Conservation (phyloP, 23 tunicate genomes). For the Botrylloides violaceus region DNA sequence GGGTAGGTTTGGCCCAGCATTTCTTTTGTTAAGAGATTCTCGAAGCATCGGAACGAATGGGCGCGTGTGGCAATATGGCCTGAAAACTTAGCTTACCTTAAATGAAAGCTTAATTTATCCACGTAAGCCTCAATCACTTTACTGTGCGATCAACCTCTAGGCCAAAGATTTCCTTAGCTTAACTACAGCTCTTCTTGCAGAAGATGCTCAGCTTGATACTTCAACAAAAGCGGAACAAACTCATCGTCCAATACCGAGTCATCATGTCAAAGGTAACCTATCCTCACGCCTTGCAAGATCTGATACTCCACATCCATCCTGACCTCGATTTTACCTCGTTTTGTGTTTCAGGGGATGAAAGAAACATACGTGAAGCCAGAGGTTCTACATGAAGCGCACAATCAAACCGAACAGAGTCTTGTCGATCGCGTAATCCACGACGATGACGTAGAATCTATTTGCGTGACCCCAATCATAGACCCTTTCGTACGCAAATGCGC, state of each 20-base stretch:
- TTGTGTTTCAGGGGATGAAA: constrained; percentile 1
- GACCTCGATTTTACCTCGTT: neutral
- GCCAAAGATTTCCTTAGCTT: too few relatives aligned
- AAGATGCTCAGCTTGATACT: neutral
- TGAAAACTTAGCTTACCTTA: too few relatives aligned
- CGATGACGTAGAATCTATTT: neutral
- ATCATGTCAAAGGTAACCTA: constrained; percentile 10
- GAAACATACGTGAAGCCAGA: constrained; percentile 12
- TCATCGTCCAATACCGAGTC: constrained; percentile 3
- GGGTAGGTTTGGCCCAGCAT: neutral
- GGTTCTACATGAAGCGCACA: neutral
- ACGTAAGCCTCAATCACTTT: too few relatives aligned
- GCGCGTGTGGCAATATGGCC: too few relatives aligned
- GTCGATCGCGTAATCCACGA: neutral
- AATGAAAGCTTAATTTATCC: too few relatives aligned
- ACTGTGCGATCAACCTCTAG: too few relatives aligned
- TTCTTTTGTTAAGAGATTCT: too few relatives aligned
- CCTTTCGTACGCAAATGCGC: neutral
- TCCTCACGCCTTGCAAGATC: too few relatives aligned
- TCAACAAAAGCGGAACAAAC: constrained; percentile 11
- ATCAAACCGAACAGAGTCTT: neutral
- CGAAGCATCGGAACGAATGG: too few relatives aligned
- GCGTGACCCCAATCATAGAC: constrained; percentile 6
- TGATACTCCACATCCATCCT: too few relatives aligned
- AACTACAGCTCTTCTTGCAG: too few relatives aligned